Percentiles rank a stretch among this genome's conserved stretches.
Evolutionary conservation across 2,888 invertebrate species (phyloP).

Genomic region (Eupeodes luniger): DNA sequence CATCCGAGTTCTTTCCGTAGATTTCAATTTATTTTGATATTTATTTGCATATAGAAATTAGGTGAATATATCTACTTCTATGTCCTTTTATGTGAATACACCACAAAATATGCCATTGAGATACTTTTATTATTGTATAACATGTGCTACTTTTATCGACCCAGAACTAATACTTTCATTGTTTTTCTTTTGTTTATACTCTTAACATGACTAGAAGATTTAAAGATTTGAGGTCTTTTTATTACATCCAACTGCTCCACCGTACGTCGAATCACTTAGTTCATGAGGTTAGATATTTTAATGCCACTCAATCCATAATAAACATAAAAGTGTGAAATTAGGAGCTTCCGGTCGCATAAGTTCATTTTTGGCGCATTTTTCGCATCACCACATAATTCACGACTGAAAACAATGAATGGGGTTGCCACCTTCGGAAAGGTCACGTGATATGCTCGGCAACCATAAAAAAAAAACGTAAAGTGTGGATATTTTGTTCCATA

Average conservation of each 20-base stretch:
- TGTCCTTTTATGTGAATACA: not conserved
- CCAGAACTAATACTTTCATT: conserved; percentile 46
- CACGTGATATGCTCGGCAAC: too few species aligned
- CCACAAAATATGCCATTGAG: conserved; percentile 21
- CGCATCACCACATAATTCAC: too few species aligned
- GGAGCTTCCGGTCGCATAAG: too few species aligned
- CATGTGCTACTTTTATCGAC: conserved; percentile 37
- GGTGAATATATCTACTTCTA: conserved; percentile 37
- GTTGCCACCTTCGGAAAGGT: too few species aligned
- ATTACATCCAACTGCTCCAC: not conserved
- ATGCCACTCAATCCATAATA: too few species aligned
- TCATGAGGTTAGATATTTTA: too few species aligned
- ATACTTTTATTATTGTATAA: conserved; percentile 21
- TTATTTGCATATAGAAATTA: conserved; percentile 62
- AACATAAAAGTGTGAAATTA: too few species aligned
- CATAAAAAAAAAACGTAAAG: too few species aligned
- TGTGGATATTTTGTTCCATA: too few species aligned
- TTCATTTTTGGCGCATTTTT: too few species aligned
- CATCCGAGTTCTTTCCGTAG: conserved; percentile 28
- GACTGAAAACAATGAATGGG: too few species aligned
- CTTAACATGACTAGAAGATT: conserved; percentile 34
- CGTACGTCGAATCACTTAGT: too few species aligned
- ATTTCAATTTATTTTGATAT: conserved; percentile 62
- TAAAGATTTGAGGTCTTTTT: conserved; percentile 29
- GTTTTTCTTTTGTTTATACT: conserved; percentile 30